These are phyloP conservation scores for Channallabes apus DNA, from an alignment of 2,797 vertebrate genomes.

Conservation along the genomic window DNA sequence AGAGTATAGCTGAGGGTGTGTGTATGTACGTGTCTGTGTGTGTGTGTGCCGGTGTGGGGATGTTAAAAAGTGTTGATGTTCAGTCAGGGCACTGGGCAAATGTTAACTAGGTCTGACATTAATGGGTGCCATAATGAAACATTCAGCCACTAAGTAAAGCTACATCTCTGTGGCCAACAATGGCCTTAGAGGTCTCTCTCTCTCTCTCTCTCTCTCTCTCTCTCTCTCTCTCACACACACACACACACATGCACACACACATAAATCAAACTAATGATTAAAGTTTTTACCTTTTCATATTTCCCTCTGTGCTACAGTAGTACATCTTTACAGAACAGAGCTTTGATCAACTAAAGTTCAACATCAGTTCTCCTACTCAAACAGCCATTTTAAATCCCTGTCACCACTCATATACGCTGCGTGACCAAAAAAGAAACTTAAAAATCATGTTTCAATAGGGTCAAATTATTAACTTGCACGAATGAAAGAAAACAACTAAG, in stretches of 20 bases:
- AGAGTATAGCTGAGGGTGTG: neutral
- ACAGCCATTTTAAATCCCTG: neutral
- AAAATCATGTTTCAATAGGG: too few species aligned
- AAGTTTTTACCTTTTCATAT: neutral
- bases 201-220: neutral
- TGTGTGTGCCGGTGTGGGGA: conserved; percentile 28
- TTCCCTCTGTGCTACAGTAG: too few species aligned
- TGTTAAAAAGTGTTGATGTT: conserved; percentile 45
- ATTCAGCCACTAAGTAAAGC: conserved; percentile 71
- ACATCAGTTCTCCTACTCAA: conserved; percentile 46
- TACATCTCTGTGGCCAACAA: conserved; percentile 61
- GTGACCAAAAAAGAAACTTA: too few species aligned
- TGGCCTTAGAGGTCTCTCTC: conserved; percentile 37
- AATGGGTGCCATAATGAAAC: conserved; percentile 77
- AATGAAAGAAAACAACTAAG: too few species aligned
- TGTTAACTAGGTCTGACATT: conserved; percentile 75
- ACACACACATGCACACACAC: neutral
- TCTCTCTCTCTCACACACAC: conserved; percentile 20
- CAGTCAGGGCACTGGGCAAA: conserved; percentile 61
- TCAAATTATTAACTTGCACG: too few species aligned
- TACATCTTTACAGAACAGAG: conserved; percentile 19
- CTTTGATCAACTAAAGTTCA: conserved; percentile 61
- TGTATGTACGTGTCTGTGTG: conserved; percentile 14
- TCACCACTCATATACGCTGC: too few species aligned
- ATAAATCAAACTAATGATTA: neutral